Evolutionary conservation across 2,113 vertebrate genomes (phyloP), one percentile per base, ranked within the genome.

Genomic region (Smithornis capensis): DNA sequence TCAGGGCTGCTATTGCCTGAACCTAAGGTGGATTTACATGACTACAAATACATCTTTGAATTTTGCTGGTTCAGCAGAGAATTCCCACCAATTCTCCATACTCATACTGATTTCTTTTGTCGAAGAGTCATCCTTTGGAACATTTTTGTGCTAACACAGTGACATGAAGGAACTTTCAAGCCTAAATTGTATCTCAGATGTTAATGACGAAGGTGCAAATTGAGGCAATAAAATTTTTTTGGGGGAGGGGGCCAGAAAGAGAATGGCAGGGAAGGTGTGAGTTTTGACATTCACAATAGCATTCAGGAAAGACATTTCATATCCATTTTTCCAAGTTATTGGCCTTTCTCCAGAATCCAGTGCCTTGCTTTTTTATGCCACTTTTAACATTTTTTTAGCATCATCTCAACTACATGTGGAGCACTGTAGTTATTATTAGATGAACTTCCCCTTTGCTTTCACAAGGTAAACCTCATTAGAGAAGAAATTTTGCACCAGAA

Each of bases 361-460:
- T 31, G 11, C 3, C 13, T 62, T 67, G 47, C 9, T 14, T 75
- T 87, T 68, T 64, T 35, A 11, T 73, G 42, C 5, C 2, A 15
- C 31, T 37, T 63, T 63, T 29, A 42, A 2, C 24, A 28, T 31
- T 19, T 76, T 84, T 76, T 45, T n/a, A 73, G 19, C 6, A 4
- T 28, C 6, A 27, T 24, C 28, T 60, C 35, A 44, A 40, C 42
- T 73, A 50, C 2, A 50, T 1, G 1, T 37, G 12, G 10, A 63
- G 7, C 5, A 2, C 3, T 57, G n/a, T 50, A 83, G 19, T 42
- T 65, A 16, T 19, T 0, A 0, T 57, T 79, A 63, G 18, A 73
- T 49, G 1, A 80, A 59, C n/a, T 67, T 82, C 22, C 25, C 5
- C 19, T 55, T 82, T 31, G 40, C 2, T 69, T 45, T 73, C 24